These are phyloP conservation scores for Hydrotaea diabolus DNA, from an alignment of 2,888 invertebrate species.

Conservation along the genomic window DNA sequence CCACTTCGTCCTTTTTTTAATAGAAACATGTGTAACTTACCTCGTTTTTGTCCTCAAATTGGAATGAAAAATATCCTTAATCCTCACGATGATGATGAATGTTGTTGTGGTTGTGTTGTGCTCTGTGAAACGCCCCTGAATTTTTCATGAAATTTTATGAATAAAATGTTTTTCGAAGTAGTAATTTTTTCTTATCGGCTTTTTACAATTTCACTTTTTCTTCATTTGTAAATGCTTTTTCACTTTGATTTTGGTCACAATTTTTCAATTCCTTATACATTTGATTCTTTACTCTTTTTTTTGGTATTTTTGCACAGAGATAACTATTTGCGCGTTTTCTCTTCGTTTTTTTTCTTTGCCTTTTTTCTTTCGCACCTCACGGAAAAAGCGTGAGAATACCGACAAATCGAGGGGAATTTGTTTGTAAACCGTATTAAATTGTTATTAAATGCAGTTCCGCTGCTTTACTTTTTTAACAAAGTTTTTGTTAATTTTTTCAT, in stretches of 20 bases:
- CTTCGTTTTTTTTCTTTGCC: conserved; percentile 32
- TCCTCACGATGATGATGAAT: conserved; percentile 25
- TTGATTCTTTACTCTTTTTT: conserved; percentile 24
- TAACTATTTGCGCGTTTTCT: conserved; percentile 58
- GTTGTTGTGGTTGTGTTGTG: not conserved
- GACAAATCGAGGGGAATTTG: not conserved
- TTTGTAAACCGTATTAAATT: not conserved
- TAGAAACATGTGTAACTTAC: not conserved
- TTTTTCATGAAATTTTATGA: not conserved
- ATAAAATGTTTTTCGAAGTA: not conserved
- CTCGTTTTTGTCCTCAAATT: not conserved
- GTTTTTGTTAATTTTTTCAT: not conserved
- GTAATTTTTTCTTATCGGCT: not conserved
- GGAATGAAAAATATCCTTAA: conserved; percentile 37
- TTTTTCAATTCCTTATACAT: conserved; percentile 3
- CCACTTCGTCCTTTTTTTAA: not conserved
- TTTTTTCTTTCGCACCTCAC: conserved; percentile 1
- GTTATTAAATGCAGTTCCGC: conserved; percentile 31
- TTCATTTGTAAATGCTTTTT: conserved; percentile 20
- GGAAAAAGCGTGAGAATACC: conserved; percentile 3
- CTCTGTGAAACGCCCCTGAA: not conserved
- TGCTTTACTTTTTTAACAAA: conserved; percentile 11
- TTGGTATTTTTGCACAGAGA: conserved; percentile 33
- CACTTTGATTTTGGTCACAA: conserved; percentile 19
- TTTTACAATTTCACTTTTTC: conserved; percentile 27